phyloP scores from a whole-genome alignment of 2,797 vertebrate species.

The Eurystomus glaucurus region DNA sequence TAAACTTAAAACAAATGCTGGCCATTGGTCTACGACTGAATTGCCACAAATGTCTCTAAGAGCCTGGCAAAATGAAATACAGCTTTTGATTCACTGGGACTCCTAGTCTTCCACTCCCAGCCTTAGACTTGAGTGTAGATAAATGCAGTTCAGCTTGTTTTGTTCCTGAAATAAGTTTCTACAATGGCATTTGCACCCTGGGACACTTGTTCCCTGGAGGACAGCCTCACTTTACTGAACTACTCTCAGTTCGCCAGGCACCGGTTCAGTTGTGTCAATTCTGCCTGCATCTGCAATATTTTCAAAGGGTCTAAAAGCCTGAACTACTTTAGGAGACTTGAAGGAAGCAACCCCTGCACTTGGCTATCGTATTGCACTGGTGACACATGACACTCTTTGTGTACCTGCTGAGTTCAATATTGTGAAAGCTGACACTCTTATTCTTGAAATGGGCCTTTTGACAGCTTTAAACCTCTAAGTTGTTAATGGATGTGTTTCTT shows the following conservation, averaged over 20 bases:
- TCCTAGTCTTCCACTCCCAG: conserved; percentile 1
- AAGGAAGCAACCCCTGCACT: conserved; percentile 62
- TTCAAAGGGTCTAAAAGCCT: conserved; percentile 63
- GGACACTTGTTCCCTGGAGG: conserved; percentile 46
- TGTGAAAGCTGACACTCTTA: conserved; percentile 67
- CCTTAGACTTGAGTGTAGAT: conserved; percentile 38
- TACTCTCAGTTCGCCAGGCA: not conserved
- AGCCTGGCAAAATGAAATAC: conserved; percentile 19
- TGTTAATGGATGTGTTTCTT: conserved; percentile 67
- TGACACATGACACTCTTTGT: conserved; percentile 69
- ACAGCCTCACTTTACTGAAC: conserved; percentile 49
- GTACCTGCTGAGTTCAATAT: conserved; percentile 76
- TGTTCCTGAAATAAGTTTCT: conserved; percentile 66
- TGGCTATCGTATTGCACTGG: conserved; percentile 27
- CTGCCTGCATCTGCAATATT: conserved; percentile 58
- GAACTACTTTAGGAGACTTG: conserved; percentile 66
- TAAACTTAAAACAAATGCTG: not conserved
- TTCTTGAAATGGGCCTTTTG: conserved; percentile 74
- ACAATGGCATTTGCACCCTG: conserved; percentile 59
- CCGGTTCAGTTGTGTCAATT: conserved; percentile 52
- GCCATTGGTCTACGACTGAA: not conserved
- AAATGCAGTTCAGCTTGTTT: conserved; percentile 59
- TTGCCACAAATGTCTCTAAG: not conserved
- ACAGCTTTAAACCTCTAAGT: conserved; percentile 61
- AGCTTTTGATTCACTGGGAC: conserved; percentile 16